Conservation (phyloP, 1,140 invertebrate genomes). For the Penaeus japonicus region DNA sequence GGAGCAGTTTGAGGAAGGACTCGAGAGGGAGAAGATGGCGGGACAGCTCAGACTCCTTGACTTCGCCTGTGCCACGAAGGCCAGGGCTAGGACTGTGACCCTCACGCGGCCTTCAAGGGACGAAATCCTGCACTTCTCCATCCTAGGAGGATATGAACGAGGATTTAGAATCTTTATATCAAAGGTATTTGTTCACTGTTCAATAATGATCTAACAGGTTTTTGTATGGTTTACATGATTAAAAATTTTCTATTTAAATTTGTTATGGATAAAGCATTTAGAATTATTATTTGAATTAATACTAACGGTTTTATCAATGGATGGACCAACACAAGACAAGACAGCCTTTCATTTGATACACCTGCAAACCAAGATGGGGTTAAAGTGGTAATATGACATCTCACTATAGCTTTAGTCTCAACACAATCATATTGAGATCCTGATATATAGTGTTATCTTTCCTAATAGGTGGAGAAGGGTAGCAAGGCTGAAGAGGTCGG, state of each 20-base stretch:
- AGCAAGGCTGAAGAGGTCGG: constrained; percentile 97
- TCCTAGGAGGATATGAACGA: constrained; percentile 91
- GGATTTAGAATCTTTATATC: constrained; percentile 94
- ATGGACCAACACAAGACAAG: no score
- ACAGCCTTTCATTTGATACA: no score
- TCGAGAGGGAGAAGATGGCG: constrained; percentile 86
- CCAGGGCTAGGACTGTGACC: constrained; percentile 87
- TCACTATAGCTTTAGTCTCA: no score
- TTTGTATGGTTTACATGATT: no score
- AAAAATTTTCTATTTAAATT: no score
- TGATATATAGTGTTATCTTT: background rate
- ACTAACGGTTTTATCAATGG: no score
- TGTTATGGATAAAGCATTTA: no score
- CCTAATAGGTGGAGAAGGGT: constrained; percentile 77
- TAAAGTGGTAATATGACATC: no score
- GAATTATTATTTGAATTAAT: no score
- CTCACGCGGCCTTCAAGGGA: constrained; percentile 89
- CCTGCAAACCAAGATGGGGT: no score
- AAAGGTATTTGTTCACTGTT: constrained; percentile 68
- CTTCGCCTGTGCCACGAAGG: constrained; percentile 96
- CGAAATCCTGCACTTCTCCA: constrained; percentile 91
- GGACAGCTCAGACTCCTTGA: constrained; percentile 83
- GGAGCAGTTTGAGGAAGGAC: constrained; percentile 87
- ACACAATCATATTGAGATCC: no score
- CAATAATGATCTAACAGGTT: no score